phyloP scores from a whole-genome alignment of 2,797 vertebrate species.

The Hirundo rustica region DNA sequence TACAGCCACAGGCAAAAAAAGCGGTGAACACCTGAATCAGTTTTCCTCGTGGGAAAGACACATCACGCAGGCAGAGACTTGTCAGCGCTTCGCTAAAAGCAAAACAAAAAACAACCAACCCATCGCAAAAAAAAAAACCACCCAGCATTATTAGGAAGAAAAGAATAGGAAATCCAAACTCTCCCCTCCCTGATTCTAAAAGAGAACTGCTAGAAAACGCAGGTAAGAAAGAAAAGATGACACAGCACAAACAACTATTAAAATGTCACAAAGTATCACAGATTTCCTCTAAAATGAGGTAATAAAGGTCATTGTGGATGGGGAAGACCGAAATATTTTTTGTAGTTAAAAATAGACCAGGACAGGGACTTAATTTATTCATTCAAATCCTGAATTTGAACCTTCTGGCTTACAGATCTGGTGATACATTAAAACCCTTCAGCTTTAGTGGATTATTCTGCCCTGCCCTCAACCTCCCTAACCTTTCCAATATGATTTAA shows the following conservation, averaged over 20 bases:
- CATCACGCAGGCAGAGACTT: neutral
- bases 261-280: neutral
- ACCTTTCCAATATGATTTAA: neutral
- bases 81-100: neutral
- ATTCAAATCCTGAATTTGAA: neutral
- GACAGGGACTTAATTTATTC: neutral
- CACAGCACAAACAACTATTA: neutral
- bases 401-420: neutral
- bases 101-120: neutral
- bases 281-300: neutral
- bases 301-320: neutral
- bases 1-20: neutral
- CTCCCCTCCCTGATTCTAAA: neutral
- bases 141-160: neutral
- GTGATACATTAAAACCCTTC: neutral
- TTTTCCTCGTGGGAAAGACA: neutral
- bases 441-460: neutral
- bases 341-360: neutral
- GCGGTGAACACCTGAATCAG: neutral
- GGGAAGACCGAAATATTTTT: neutral
- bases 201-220: neutral
- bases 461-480: neutral
- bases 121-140: too few species aligned
- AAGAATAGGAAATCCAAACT: neutral
- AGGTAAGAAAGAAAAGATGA: neutral